A percentile compares a stretch with the other conserved stretches of the same genome.
Conservation (phyloP, 2,113 vertebrate species). For the Heterochromis multidens region DNA sequence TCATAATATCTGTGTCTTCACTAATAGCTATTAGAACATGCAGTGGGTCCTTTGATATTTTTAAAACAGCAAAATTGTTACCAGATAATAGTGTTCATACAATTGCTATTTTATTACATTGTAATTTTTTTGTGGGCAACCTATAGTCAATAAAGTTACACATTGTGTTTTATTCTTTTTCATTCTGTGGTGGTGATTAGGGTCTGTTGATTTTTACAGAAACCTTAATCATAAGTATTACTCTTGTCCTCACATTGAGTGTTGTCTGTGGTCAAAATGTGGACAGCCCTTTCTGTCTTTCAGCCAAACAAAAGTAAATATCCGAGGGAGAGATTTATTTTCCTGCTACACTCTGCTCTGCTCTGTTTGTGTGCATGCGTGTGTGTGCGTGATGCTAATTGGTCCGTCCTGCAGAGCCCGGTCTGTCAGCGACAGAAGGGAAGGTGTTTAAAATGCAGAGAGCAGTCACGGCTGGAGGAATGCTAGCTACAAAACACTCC, state of each 20-base stretch:
- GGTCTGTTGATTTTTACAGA: not conserved
- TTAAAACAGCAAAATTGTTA: not conserved
- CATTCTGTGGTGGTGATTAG: not conserved
- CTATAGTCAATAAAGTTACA: no score
- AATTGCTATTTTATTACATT: not conserved
- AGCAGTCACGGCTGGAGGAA: constrained; percentile 66
- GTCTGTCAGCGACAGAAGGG: constrained; percentile 50
- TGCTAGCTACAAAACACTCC: constrained; percentile 34
- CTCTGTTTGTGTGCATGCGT: not conserved
- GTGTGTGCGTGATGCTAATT: constrained; percentile 42
- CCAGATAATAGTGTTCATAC: not conserved
- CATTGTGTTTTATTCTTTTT: not conserved
- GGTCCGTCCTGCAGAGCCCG: constrained; percentile 39
- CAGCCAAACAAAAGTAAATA: not conserved
- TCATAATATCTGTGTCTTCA: not conserved
- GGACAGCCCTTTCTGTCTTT: not conserved
- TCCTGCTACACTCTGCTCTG: not conserved
- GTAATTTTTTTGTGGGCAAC: not conserved
- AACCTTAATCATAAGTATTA: not conserved
- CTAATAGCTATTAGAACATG: not conserved
- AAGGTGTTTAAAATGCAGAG: constrained; percentile 75
- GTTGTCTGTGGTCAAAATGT: not conserved
- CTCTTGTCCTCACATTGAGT: not conserved
- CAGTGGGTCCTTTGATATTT: not conserved
- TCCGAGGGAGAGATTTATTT: constrained; percentile 42